phyloP scores from a whole-genome alignment of 2,113 vertebrate genomes.

The Camelus dromedarius region DNA sequence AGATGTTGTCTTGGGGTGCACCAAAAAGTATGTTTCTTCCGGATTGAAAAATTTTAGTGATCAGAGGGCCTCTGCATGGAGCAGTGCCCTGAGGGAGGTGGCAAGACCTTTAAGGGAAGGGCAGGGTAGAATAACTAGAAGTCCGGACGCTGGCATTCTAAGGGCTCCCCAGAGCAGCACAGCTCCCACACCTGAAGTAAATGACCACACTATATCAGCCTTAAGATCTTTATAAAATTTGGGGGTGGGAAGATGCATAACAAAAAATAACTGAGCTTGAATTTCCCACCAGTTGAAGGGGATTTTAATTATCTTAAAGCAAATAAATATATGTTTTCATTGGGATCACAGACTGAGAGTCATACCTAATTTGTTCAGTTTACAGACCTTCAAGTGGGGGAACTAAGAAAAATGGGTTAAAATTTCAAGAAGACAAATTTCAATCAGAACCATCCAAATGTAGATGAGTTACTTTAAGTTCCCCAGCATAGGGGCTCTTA shows the following conservation, averaged over 20 bases:
- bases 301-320: slow-evolving; percentile 29
- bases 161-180: background rate
- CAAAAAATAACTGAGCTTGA: background rate
- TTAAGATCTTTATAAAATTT: background rate
- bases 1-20: background rate
- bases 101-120: background rate
- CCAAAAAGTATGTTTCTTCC: background rate
- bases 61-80: background rate
- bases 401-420: slow-evolving; percentile 8
- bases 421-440: slow-evolving; percentile 12
- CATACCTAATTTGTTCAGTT: background rate
- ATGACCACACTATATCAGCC: background rate
- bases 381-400: background rate
- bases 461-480: background rate
- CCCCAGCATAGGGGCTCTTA: background rate
- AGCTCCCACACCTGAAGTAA: background rate
- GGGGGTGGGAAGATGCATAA: background rate
- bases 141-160: too few species aligned
- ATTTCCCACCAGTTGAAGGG: background rate
- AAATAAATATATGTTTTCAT: slow-evolving; percentile 10
- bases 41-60: background rate
- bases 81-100: background rate
- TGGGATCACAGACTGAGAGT: background rate
- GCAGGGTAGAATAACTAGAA: background rate
- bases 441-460: background rate